Evolutionary conservation across 2,113 vertebrate species (phyloP), one percentile per base, ranked within the genome.

Genomic region (Albula glossodonta): DNA sequence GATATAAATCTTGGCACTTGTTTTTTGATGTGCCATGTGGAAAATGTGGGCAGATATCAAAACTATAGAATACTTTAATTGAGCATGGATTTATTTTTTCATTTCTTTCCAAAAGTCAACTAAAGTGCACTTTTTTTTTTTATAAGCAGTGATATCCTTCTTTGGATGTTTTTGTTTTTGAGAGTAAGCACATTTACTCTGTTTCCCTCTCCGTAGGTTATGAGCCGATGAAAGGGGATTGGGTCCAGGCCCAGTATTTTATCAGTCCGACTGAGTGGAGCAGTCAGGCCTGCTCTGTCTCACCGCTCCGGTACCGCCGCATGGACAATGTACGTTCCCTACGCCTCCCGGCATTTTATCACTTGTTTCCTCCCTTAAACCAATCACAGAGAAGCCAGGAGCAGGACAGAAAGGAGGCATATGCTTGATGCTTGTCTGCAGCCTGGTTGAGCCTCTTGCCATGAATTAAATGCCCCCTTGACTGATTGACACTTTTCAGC

Each of bases 161-260:
- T 41, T 41, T 41, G 31, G 31, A 41, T 41, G 31, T 41, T 41
- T 41, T 41, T 41, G 31, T 41, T 41, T 41, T 12, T 70, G 7
- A 17, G 22, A 17, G 66, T 70, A 17, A n/a, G 51, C 49, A 31
- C 6, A 53, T 60, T 83, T 63, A 31, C 50, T 25, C n/a, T 7
- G 19, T 51, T n/a, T 52, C 19, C 82, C 22, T 56, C 31, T 51
- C 31, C 53, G 1, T 56, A 99, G 98, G 95, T 89, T 99, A 96
- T 82, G 56, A 91, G 79, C 97, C 98, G 66, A 96, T 90, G 92
- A 96, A 96, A 91, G 98, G 98, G 81, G 98, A 99, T 92, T 98
- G 97, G 97, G 97, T 99, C 50, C 94, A 98, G 94, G 97, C 96
- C 0, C 94, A 97, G 81, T 99, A 99, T 89, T 94, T 95, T 74